phyloP scores from a whole-genome alignment of 1,140 invertebrate genomes.

The Radopholus similis region DNA sequence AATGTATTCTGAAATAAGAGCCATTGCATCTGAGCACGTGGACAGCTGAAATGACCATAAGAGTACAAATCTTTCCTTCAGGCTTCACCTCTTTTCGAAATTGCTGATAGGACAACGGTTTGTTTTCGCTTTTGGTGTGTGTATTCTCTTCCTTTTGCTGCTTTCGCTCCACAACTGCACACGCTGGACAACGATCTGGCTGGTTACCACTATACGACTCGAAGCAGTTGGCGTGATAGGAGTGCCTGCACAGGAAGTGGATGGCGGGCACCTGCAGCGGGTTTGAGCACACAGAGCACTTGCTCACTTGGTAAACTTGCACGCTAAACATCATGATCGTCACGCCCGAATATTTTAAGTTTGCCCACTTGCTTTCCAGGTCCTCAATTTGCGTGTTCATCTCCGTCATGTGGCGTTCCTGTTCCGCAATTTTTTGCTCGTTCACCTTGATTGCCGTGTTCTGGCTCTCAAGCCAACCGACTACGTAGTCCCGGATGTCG shows the following conservation, averaged over 20 bases:
- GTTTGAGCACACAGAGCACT: constrained; percentile 35
- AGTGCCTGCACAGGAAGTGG: constrained; percentile 46
- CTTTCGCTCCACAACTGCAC: constrained; percentile 2
- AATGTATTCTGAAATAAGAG: constrained; percentile 8
- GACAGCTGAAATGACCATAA: constrained; percentile 13
- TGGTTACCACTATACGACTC: constrained; percentile 32
- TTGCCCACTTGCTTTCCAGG: constrained; percentile 33
- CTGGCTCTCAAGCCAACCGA: constrained; percentile 48
- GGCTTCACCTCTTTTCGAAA: constrained; percentile 7
- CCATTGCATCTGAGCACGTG: constrained; percentile 8
- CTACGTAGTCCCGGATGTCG: constrained; percentile 46
- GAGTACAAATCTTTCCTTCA: neutral
- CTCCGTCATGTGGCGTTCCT: constrained; percentile 23
- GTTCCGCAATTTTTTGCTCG: constrained; percentile 36
- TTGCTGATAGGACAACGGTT: constrained; percentile 14
- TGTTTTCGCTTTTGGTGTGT: neutral
- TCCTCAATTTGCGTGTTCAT: constrained; percentile 47
- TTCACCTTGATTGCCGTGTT: constrained; percentile 35
- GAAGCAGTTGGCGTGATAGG: constrained; percentile 47
- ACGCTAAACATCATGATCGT: constrained; percentile 25
- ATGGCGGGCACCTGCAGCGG: constrained; percentile 34
- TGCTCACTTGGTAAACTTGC: constrained; percentile 51
- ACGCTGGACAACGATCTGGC: constrained; percentile 8
- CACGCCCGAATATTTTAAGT: neutral
- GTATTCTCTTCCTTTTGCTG: neutral